Conservation (phyloP, 2,113 vertebrate species). For the Pseudorhombus dupliciocellatus region DNA sequence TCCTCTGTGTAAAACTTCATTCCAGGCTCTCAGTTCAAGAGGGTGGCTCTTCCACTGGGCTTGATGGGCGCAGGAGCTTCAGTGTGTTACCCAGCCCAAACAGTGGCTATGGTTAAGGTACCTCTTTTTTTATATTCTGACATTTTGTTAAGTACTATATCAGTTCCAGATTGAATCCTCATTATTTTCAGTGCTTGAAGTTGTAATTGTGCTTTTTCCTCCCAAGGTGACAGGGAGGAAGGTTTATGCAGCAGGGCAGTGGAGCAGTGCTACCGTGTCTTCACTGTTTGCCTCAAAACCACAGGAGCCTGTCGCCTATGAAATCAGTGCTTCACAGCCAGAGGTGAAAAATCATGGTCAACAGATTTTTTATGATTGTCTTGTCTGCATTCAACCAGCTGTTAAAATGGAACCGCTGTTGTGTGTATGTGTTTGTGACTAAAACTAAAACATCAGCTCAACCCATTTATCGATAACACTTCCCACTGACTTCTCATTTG, state of each 20-base stretch:
- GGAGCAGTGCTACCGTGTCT: conserved; percentile 72
- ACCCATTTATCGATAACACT: neutral
- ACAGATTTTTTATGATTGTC: neutral
- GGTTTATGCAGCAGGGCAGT: conserved; percentile 74
- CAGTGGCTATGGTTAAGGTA: conserved; percentile 88
- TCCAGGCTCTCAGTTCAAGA: conserved; percentile 87
- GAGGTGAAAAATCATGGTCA: conserved; percentile 50
- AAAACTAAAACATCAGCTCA: conserved; percentile 15
- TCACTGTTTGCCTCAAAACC: conserved; percentile 77
- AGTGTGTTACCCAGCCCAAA: conserved; percentile 89
- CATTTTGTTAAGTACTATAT: neutral
- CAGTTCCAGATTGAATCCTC: neutral
- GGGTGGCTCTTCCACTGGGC: conserved; percentile 83
- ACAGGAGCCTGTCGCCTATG: conserved; percentile 40
- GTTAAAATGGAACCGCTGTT: conserved; percentile 1
- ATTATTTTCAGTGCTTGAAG: neutral
- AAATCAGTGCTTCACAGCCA: conserved; percentile 22
- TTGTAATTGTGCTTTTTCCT: neutral
- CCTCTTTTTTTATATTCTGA: neutral
- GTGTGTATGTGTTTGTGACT: conserved; percentile 17
- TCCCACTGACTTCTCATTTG: conserved; percentile 16
- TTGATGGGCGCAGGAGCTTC: conserved; percentile 84
- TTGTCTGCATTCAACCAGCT: neutral
- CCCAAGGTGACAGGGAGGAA: conserved; percentile 75
- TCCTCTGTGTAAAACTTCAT: conserved; percentile 13